phyloP scores from a whole-genome alignment of 2,888 invertebrate species.

The Leistus spinibarbis region DNA sequence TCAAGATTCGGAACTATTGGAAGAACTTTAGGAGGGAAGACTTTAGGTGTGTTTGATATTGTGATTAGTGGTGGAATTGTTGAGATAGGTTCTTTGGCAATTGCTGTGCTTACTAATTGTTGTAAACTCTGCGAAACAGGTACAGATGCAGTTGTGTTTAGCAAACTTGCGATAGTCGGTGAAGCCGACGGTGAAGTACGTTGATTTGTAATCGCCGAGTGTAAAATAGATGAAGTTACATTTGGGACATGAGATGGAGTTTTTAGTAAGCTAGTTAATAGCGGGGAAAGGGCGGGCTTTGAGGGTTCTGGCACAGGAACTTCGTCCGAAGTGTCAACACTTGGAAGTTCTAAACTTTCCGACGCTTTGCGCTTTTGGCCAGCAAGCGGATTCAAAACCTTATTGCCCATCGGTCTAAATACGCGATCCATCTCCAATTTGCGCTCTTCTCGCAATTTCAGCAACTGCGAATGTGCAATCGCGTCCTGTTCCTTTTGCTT shows the following conservation, averaged over 20 bases:
- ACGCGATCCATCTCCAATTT: constrained; percentile 66
- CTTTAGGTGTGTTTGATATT: background rate
- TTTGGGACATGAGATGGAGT: constrained; percentile 64
- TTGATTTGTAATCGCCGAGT: constrained; percentile 56
- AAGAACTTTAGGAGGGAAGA: background rate
- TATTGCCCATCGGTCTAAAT: constrained; percentile 61
- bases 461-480: constrained; percentile 65
- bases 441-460: constrained; percentile 70
- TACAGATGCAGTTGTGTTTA: constrained; percentile 55
- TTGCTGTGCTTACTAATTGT: constrained; percentile 59
- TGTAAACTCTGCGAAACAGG: constrained; percentile 58
- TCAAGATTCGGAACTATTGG: background rate
- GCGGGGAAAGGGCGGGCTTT: constrained; percentile 69
- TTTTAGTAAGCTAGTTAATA: constrained; percentile 83
- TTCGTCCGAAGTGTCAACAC: constrained; percentile 49
- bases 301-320: constrained; percentile 47
- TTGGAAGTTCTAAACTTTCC: constrained; percentile 51
- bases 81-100: constrained; percentile 51
- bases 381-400: constrained; percentile 42
- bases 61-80: constrained; percentile 19
- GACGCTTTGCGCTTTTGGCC: constrained; percentile 55
- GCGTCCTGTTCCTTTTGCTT: constrained; percentile 72
- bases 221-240: constrained; percentile 56
- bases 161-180: constrained; percentile 63
- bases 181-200: constrained; percentile 51